Conservation (phyloP, 2,113 vertebrate genomes). For the Tinamus guttatus region DNA sequence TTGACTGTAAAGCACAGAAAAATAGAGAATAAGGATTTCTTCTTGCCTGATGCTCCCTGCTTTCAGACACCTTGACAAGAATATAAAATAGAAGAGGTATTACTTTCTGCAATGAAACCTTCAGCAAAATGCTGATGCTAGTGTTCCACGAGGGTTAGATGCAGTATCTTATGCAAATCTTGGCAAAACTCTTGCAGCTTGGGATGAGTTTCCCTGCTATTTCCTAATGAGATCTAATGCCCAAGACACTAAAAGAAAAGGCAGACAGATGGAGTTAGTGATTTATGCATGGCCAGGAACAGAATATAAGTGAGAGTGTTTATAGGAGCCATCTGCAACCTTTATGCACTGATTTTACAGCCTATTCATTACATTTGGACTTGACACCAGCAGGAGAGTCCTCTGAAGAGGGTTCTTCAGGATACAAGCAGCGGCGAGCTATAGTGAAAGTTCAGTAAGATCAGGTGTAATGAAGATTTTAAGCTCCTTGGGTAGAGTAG, state of each 20-base stretch:
- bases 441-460: neutral
- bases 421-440: fast-evolving
- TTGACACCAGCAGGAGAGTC: neutral
- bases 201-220: neutral
- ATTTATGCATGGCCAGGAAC: neutral
- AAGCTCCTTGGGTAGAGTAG: neutral
- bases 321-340: neutral
- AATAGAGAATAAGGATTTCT: neutral
- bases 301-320: neutral
- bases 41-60: neutral
- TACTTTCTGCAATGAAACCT: neutral
- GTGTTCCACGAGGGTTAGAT: neutral
- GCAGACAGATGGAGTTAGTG: conserved; percentile 63
- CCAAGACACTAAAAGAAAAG: neutral
- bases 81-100: neutral
- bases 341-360: neutral
- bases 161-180: neutral
- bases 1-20: neutral
- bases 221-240: neutral
- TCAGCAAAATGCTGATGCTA: neutral
- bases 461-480: neutral
- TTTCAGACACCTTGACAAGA: neutral
- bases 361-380: neutral
- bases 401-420: neutral
- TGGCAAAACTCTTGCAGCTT: neutral